Evolutionary conservation across 2,797 vertebrate species (phyloP).

Genomic region (Betta splendens): DNA sequence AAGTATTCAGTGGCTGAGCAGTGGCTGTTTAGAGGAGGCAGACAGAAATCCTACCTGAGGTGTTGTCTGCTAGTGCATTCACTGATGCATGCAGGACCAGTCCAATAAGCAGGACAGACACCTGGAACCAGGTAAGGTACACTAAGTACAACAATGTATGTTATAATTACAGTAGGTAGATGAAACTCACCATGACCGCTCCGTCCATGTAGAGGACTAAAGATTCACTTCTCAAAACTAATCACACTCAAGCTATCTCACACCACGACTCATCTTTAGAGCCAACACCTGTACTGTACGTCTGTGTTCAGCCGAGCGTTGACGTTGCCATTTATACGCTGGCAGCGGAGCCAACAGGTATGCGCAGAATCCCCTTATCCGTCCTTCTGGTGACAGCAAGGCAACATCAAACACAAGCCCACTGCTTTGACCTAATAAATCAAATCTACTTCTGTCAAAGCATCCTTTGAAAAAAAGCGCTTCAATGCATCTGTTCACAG

Average conservation of each 20-base stretch:
- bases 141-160: slow-evolving; percentile 2
- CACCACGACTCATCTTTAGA: slow-evolving; percentile 32
- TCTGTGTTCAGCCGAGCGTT: slow-evolving; percentile 28
- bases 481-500: slow-evolving; percentile 7
- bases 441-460: slow-evolving; percentile 58
- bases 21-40: neutral
- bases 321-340: slow-evolving; percentile 74
- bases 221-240: slow-evolving; percentile 2
- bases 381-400: slow-evolving; percentile 79
- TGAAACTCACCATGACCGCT: slow-evolving; percentile 63
- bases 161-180: neutral
- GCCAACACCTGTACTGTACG: slow-evolving; percentile 17
- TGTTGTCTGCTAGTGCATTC: slow-evolving; percentile 49
- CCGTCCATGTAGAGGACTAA: slow-evolving; percentile 49
- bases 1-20: neutral
- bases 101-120: slow-evolving; percentile 63
- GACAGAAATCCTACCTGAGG: slow-evolving; percentile 70
- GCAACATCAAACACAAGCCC: slow-evolving; percentile 80
- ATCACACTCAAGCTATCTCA: slow-evolving; percentile 7
- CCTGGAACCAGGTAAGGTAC: too few relatives aligned
- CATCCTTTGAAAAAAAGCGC: slow-evolving; percentile 45
- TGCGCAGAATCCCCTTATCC: slow-evolving; percentile 86
- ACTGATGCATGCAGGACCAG: slow-evolving; percentile 54
- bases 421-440: slow-evolving; percentile 59
- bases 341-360: slow-evolving; percentile 70